phyloP scores from a whole-genome alignment of 2,113 vertebrate species.

The Chaetops frenatus region DNA sequence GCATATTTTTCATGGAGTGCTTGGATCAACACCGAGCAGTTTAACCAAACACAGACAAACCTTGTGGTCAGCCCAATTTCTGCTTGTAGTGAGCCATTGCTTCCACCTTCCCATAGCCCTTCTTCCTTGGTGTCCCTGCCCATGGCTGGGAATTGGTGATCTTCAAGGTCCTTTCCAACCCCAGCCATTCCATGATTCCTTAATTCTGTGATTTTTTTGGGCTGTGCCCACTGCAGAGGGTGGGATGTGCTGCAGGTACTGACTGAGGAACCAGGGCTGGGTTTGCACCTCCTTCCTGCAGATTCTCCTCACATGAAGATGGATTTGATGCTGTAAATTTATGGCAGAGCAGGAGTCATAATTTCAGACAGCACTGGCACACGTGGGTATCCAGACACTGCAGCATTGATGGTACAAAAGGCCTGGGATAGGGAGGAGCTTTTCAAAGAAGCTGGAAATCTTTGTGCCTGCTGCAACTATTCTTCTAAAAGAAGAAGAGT shows the following conservation, averaged over 20 bases:
- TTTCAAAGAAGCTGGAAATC: not conserved
- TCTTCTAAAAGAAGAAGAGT: not conserved
- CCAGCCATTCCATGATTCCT: not conserved
- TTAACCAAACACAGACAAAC: not conserved
- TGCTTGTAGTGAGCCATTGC: not conserved
- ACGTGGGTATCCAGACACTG: fast-evolving
- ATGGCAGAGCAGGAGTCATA: fast-evolving
- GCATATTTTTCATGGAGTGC: not conserved
- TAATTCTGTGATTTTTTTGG: not conserved
- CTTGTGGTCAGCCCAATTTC: not conserved
- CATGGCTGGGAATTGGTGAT: not conserved
- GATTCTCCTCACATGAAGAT: not conserved
- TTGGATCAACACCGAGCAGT: not conserved
- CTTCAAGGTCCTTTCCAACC: not conserved
- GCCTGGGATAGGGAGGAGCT: not conserved
- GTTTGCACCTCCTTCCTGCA: not conserved
- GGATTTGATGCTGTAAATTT: not conserved
- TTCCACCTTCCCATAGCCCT: not conserved
- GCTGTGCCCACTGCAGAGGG: not conserved
- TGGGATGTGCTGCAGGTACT: not conserved
- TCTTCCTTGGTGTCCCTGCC: not conserved
- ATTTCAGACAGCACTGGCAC: not conserved
- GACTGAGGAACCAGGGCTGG: not conserved
- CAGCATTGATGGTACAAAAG: not conserved
- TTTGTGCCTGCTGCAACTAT: not conserved